Evolutionary conservation across 2,797 vertebrate species (phyloP).

Genomic region (Saxicola maurus): DNA sequence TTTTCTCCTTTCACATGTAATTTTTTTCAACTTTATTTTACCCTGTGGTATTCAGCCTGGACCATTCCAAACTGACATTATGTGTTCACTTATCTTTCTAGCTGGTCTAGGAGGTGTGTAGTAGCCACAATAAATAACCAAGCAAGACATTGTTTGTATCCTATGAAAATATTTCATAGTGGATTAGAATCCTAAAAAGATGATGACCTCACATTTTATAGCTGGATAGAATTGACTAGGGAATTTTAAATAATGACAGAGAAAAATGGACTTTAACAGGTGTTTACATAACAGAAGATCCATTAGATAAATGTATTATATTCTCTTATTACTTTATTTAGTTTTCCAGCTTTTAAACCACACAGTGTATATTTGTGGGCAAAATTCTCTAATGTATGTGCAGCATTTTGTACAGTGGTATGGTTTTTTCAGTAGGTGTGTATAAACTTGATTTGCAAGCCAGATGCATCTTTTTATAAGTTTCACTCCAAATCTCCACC

Average conservation of each 20-base stretch:
- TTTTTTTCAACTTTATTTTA: background rate
- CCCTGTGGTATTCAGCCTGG: background rate
- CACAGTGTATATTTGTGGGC: background rate
- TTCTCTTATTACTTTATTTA: background rate
- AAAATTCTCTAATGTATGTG: background rate
- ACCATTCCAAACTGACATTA: background rate
- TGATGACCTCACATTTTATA: background rate
- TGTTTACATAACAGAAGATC: background rate
- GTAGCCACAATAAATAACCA: background rate
- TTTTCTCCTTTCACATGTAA: background rate
- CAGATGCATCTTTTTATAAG: background rate
- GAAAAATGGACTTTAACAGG: background rate
- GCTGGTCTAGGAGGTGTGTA: background rate
- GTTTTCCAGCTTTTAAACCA: background rate
- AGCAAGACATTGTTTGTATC: background rate
- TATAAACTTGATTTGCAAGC: background rate
- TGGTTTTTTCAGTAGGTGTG: background rate
- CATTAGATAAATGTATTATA: background rate
- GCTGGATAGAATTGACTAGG: background rate
- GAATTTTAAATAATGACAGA: background rate
- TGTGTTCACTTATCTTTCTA: background rate
- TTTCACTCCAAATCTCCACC: background rate
- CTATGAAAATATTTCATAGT: background rate
- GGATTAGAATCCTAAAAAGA: background rate
- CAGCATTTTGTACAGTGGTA: background rate